Evolutionary conservation across 2,888 invertebrate species (phyloP), one percentile per base, ranked within the genome.

Genomic region (Trilocha varians): DNA sequence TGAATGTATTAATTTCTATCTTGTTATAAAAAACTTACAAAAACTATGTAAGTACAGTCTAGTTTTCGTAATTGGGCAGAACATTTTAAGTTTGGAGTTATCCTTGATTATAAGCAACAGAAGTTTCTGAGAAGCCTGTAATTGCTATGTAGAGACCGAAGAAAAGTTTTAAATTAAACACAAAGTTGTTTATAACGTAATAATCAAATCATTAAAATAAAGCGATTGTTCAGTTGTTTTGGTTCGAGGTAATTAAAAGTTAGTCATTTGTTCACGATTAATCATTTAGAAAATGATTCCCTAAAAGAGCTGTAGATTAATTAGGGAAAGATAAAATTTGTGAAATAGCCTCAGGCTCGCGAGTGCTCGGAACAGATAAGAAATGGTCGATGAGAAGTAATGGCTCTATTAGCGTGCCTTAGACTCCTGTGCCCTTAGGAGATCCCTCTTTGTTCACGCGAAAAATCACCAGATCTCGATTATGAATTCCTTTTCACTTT

Each of bases 271-370:
- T 51, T 51, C 57, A 60, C 70, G 67, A 79, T 75, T 80, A 75
- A 79, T 80, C 73, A 78, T 70, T 78, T 72, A 73, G 69, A 68
- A 72, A 59, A 67, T 70, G 69, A 74, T 79, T 71, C 63, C 62
- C 65, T 68, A 62, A 74, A 76, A 75, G 70, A 69, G 70, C 78
- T 68, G 61, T 67, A 73, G 78, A 80, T 82, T 83, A 80, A 82
- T 83, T 80, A 76, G 70, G 66, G 71, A 62, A 65, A 74, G 78
- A 83, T 79, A 79, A 80, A 80, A 83, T 79, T 80, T 75, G 70
- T 72, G 69, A 75, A 74, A 73, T 69, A 69, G 69, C 75, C 67
- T 56, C 62, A 65, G 69, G 73, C 62, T 69, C 61, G 71, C 62
- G 76, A 73, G 74, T 78, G 78, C 67, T 75, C 62, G 41, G 60